Base-by-base conservation (phyloP, 2,888 invertebrate genomes). In the Nematopogon swammerdamellus region DNA sequence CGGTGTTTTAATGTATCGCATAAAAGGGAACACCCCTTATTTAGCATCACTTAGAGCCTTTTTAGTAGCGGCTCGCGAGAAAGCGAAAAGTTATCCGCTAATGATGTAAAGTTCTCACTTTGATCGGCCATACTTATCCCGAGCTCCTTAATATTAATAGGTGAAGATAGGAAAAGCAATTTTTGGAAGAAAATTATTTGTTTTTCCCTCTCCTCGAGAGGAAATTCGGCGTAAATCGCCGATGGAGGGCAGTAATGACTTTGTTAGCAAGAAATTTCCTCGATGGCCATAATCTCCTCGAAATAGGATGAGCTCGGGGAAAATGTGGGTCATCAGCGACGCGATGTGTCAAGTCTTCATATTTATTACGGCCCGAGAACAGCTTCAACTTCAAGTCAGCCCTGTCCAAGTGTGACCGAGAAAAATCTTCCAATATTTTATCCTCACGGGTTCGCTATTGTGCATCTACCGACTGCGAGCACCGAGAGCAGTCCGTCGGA, bases 61-160 rank as follows among this genome's bases (percentile, higher is more conserved):
- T 53, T 56, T 52, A 57, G 56, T 58, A n/a, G 45, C 19, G 16
- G 18, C 19, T 14, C 20, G 19, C 20, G 19, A 18, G 18, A 45
- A 20, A 14, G 55, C 57, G 56, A 55, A 55, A 62, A 63, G 60
- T 63, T 63, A 59, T 61, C 58, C 58, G 58, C 61, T 64, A 64
- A 64, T 63, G 64, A 63, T 57, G 57, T 53, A 59, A 64, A 64
- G 57, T 63, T 65, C 59, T 60, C 58, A 59, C 57, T 61, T 60
- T 60, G 63, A 64, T 63, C 60, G 60, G 59, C 60, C 59, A 62
- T 60, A 59, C 59, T 63, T 60, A 60, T 61, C 59, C 58, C 50
- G 50, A 47, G 52, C 50, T 14, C 36, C 36, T 36, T 36, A 36
- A 36, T 36, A 36, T 36, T 36, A 36, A 36, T 36, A 36, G 36